Percentiles rank a stretch among this genome's conserved stretches.
Evolutionary conservation across 2,888 invertebrate genomes (phyloP).

Genomic region (Bombylius major): DNA sequence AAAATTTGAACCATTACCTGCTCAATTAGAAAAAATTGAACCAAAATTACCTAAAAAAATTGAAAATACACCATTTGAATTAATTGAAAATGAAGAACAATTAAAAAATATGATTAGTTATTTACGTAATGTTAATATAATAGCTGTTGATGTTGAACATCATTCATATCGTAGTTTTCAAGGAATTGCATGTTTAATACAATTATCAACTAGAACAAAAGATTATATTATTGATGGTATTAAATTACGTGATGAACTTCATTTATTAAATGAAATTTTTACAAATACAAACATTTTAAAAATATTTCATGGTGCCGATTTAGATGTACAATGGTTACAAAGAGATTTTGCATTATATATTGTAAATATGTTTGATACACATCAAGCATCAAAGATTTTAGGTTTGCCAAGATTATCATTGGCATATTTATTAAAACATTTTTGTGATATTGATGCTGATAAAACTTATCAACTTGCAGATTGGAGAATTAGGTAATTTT

Average conservation of each 20-base stretch:
- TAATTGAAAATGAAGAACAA: conserved; percentile 52
- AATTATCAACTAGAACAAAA: conserved; percentile 66
- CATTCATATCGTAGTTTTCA: conserved; percentile 85
- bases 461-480: conserved; percentile 91
- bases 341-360: conserved; percentile 88
- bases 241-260: conserved; percentile 65
- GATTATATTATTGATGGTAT: conserved; percentile 90
- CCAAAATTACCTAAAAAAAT: conserved; percentile 38
- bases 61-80: conserved; percentile 51
- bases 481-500: conserved; percentile 66
- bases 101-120: conserved; percentile 53
- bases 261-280: conserved; percentile 75
- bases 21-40: conserved; percentile 39
- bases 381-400: conserved; percentile 69
- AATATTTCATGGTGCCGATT: conserved; percentile 86
- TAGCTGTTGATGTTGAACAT: conserved; percentile 88
- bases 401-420: conserved; percentile 58
- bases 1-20: conserved; percentile 47
- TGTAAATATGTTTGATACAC: conserved; percentile 95
- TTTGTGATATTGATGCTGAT: conserved; percentile 66
- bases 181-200: conserved; percentile 91
- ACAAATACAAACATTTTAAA: conserved; percentile 83
- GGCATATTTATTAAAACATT: conserved; percentile 62
- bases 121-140: conserved; percentile 51
- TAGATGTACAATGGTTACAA: conserved; percentile 87